These are phyloP conservation scores for Chironomus tepperi DNA, from an alignment of 1,140 invertebrate species.

Conservation along the genomic window DNA sequence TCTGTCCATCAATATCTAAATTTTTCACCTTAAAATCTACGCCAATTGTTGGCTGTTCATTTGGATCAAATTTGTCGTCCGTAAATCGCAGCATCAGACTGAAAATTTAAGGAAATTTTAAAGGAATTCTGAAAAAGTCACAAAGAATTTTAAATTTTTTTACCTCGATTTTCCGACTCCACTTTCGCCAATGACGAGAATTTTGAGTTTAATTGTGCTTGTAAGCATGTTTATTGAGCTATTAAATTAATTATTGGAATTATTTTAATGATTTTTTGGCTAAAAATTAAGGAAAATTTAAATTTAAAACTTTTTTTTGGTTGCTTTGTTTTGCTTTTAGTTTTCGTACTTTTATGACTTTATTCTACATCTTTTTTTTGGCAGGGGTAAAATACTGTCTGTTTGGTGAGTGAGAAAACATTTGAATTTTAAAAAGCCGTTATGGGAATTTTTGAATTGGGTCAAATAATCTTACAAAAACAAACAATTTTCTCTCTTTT, in stretches of 20 bases:
- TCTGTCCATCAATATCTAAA: constrained; percentile 80
- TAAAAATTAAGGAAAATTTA: background rate
- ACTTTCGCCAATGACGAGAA: constrained; percentile 93
- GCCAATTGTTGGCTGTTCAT: constrained; percentile 90
- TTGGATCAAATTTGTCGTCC: constrained; percentile 89
- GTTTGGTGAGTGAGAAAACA: too few relatives aligned
- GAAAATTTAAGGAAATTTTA: constrained; percentile 26
- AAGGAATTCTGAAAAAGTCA: background rate
- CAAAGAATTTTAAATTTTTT: constrained; percentile 26
- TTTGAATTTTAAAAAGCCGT: too few relatives aligned
- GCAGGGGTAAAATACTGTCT: too few relatives aligned
- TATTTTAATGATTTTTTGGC: background rate
- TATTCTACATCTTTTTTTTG: background rate
- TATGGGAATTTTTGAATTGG: too few relatives aligned
- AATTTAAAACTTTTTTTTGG: background rate
- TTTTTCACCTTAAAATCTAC: constrained; percentile 92
- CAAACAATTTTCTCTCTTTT: too few relatives aligned
- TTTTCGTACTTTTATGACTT: background rate
- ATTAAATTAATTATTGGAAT: background rate
- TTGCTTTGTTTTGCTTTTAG: background rate
- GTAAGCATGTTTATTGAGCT: background rate
- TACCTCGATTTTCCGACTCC: constrained; percentile 97
- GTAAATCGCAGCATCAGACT: constrained; percentile 90
- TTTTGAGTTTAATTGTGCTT: constrained; percentile 60
- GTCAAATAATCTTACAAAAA: too few relatives aligned